Base-by-base conservation (phyloP, 2,888 invertebrate species). In the Acleris literana region DNA sequence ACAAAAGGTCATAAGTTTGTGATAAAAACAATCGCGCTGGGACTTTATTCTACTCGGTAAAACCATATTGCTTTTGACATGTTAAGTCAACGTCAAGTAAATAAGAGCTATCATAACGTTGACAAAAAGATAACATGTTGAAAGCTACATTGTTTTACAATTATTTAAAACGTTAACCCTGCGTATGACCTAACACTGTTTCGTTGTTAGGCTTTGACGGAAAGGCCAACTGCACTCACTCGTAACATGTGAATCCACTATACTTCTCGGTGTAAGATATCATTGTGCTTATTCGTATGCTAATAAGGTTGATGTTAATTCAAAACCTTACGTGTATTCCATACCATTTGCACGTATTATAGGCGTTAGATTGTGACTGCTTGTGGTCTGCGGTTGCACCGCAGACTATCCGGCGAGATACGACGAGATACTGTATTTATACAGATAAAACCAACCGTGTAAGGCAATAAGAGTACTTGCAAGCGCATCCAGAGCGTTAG, bases 311-410 rank as follows among this genome's bases (percentile, higher is more conserved):
- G 29, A 52, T 52, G 57, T 51, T 56, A 16, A 52, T 18, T 18
- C 51, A 55, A 11, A 17, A 3, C 6, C n/a, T 18, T 61, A 62
- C 1, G 5, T 33, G 56, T 17, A 29, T 46, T 57, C 29, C 48
- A 39, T 33, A 52, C 17, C 20, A 20, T 57, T 51, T 44, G 49
- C 55, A 44, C 62, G 66, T 66, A 66, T 61, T 61, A 61, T 66
- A 55, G 55, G 55, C 52, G 65, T 48, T 61, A 43, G 63, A 44
- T 52, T 57, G 66, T 66, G 61, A 66, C 61, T 57, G 82, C 78
- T 78, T 85, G 90, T 68, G 90, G 90, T 83, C 73, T 85, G 87
- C 71, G 87, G 89, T 80, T 72, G 69, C 69, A 76, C 87, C 87
- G 74, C 87, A 84, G 80, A 75, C 81, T 86, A 86, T 87, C 78